Evolutionary conservation across 1,140 invertebrate species (phyloP).

Genomic region (Microvelia longipes): DNA sequence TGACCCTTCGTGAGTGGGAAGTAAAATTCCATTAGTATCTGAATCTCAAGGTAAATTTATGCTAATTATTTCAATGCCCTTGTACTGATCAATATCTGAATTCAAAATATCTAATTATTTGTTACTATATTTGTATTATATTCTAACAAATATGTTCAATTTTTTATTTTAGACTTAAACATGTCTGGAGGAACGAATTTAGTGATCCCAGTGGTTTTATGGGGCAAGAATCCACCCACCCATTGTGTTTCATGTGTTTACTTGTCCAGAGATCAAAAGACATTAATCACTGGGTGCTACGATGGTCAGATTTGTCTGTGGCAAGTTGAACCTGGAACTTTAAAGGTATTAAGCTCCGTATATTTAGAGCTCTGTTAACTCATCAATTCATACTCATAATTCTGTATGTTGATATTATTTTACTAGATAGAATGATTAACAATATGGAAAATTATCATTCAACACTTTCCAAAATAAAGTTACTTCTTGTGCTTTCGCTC

Average conservation of each 20-base stretch:
- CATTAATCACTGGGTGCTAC: constrained; percentile 88
- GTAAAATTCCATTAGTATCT: not conserved
- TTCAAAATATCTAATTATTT: not conserved
- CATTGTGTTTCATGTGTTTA: constrained; percentile 92
- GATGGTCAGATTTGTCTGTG: constrained; percentile 97
- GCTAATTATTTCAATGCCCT: not conserved
- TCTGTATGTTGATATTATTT: not conserved
- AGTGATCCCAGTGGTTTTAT: constrained; percentile 90
- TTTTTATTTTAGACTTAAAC: not conserved
- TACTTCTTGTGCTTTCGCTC: no score
- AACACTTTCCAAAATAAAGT: no score
- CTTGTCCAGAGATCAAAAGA: constrained; percentile 79
- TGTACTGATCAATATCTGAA: not conserved
- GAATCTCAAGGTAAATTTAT: not conserved
- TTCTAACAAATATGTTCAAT: not conserved
- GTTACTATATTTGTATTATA: no score
- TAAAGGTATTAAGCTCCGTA: constrained; percentile 37
- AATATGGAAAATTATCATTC: no score
- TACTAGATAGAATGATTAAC: no score
- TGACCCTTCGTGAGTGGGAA: not conserved
- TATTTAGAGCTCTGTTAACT: not conserved
- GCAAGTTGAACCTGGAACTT: constrained; percentile 70
- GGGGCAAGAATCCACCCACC: constrained; percentile 88
- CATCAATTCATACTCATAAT: not conserved
- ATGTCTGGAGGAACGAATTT: constrained; percentile 73